phyloP scores from a whole-genome alignment of 2,113 vertebrate species.

The Crotalus horridus region DNA sequence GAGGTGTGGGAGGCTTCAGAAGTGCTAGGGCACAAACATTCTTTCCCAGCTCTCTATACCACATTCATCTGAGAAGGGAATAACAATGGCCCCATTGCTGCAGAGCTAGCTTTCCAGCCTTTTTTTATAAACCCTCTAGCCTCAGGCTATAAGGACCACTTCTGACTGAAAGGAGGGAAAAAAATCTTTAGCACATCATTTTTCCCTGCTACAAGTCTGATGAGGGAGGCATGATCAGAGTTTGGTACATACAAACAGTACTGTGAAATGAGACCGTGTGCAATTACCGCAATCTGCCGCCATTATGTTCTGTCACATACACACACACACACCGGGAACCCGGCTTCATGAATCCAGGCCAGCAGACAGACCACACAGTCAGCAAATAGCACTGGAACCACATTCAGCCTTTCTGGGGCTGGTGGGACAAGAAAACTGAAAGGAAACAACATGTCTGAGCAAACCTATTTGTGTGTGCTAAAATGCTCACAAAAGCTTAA shows the following conservation, averaged over 20 bases:
- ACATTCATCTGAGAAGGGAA: slow-evolving; percentile 18
- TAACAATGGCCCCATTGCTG: slow-evolving; percentile 12
- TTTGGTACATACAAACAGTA: slow-evolving; percentile 13
- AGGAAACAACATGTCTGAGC: neutral
- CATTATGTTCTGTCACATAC: slow-evolving; percentile 28
- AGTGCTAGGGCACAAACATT: neutral
- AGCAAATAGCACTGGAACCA: neutral
- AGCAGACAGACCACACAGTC: neutral
- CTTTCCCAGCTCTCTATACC: neutral
- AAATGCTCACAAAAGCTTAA: neutral
- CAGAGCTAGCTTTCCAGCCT: slow-evolving; percentile 2
- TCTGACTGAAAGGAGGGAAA: slow-evolving; percentile 20
- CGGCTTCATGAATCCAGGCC: slow-evolving; percentile 9
- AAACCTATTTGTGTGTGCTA: neutral
- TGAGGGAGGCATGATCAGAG: slow-evolving; percentile 16
- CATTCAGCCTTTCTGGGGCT: neutral
- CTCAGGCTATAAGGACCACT: slow-evolving; percentile 22
- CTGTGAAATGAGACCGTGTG: slow-evolving; percentile 24
- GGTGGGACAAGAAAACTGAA: neutral
- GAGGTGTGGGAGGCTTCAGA: neutral
- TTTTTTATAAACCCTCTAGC: slow-evolving; percentile 20
- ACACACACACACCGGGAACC: neutral
- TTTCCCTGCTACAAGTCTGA: slow-evolving; percentile 8
- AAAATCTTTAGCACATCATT: slow-evolving; percentile 32
- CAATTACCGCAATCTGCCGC: slow-evolving; percentile 20